Evolutionary conservation across 2,797 vertebrate species (phyloP).

Genomic region (Sciurus vulgaris): DNA sequence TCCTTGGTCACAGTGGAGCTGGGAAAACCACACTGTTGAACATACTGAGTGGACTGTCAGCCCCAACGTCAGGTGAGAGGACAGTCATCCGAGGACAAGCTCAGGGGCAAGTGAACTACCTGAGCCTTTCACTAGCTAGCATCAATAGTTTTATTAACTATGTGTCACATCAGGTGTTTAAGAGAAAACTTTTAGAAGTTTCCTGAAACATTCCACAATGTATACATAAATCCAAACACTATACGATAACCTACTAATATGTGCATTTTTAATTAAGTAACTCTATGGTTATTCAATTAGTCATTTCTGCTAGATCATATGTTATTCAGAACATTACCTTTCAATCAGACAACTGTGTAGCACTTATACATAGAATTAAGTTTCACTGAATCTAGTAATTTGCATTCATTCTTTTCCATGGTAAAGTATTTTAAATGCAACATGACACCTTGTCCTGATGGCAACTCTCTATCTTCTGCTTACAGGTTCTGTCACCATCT

Average conservation of each 20-base stretch:
- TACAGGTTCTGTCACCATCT: constrained; percentile 91
- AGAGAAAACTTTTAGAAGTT: constrained; percentile 1
- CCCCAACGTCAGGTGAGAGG: constrained; percentile 89
- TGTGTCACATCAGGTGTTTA: neutral
- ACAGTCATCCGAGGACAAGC: neutral
- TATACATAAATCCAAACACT: neutral
- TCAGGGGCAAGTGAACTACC: neutral
- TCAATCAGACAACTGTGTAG: neutral
- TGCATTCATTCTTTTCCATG: neutral
- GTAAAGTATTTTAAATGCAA: neutral
- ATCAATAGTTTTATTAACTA: neutral
- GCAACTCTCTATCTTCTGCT: neutral
- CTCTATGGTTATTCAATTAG: neutral
- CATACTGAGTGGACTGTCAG: constrained; percentile 93
- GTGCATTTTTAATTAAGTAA: neutral
- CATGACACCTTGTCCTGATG: neutral
- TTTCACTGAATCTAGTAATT: neutral
- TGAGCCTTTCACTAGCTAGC: neutral
- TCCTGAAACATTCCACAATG: neutral
- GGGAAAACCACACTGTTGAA: constrained; percentile 96
- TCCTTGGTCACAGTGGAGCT: constrained; percentile 95
- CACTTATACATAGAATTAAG: neutral
- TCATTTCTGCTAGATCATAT: neutral
- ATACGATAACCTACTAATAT: neutral
- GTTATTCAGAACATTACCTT: neutral